Evolutionary conservation across 2,113 vertebrate species (phyloP).

Genomic region (Lynx canadensis): DNA sequence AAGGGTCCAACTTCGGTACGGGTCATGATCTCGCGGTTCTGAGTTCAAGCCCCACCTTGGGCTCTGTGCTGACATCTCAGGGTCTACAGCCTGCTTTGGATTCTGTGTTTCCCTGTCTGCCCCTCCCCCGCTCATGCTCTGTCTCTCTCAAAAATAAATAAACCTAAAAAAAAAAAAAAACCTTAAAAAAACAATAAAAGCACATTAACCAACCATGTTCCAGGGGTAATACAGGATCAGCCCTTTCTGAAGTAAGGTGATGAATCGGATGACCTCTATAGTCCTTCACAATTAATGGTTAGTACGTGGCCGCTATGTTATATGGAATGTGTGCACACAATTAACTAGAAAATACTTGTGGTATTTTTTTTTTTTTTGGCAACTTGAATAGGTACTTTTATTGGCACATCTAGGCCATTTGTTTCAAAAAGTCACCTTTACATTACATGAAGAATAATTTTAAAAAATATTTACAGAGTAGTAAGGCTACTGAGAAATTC

Average conservation of each 20-base stretch:
- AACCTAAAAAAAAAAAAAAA: no score
- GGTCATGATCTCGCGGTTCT: no score
- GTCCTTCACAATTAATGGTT: not conserved
- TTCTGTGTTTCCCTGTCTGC: no score
- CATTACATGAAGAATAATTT: slow-evolving; percentile 35
- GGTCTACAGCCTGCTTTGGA: no score
- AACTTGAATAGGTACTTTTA: slow-evolving; percentile 13
- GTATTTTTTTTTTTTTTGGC: not conserved
- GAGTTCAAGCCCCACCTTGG: no score
- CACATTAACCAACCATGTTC: not conserved
- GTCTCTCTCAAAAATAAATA: no score
- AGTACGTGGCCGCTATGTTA: not conserved
- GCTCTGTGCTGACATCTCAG: no score
- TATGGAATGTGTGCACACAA: not conserved
- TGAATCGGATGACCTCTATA: no score
- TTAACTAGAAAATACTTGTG: slow-evolving; percentile 29
- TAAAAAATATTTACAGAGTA: slow-evolving; percentile 13
- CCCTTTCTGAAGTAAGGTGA: not conserved
- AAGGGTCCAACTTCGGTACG: no score
- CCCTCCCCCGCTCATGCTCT: no score
- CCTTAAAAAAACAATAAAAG: no score
- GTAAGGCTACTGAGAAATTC: slow-evolving; percentile 49
- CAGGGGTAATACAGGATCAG: not conserved
- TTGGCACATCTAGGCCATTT: slow-evolving; percentile 19
- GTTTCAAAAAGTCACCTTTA: slow-evolving; percentile 33